Evolutionary conservation across 2,113 vertebrate species (phyloP).

Genomic region (Lepisosteus oculatus): DNA sequence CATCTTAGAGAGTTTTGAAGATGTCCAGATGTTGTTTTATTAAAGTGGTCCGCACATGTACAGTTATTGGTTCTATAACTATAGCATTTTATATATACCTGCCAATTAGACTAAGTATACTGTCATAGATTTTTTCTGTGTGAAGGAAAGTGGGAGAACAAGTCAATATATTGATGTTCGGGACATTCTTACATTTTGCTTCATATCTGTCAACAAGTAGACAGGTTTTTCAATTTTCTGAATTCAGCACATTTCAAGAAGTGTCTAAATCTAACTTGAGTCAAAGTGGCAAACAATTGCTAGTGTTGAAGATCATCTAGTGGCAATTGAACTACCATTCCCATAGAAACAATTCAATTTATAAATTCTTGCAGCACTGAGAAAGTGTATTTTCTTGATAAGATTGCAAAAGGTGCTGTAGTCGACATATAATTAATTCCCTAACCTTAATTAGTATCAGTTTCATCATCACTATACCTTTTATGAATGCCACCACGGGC

Average conservation of each 20-base stretch:
- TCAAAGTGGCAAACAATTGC: background rate
- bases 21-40: background rate
- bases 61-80: background rate
- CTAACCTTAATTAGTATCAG: too few relatives aligned
- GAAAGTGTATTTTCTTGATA: too few relatives aligned
- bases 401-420: too few relatives aligned
- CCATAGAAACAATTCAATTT: background rate
- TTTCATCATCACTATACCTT: too few relatives aligned
- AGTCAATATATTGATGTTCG: background rate
- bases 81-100: background rate
- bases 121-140: background rate
- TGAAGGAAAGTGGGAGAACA: slow-evolving; percentile 1
- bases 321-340: background rate
- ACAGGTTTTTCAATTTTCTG: background rate
- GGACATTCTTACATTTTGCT: background rate
- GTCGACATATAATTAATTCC: too few relatives aligned
- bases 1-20: background rate
- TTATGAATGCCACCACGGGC: too few relatives aligned
- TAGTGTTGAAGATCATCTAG: background rate
- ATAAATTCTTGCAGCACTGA: background rate
- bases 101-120: background rate
- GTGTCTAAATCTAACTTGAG: background rate
- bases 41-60: background rate
- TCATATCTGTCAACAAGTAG: background rate
- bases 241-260: background rate